Percentiles rank a stretch among this genome's conserved stretches.
Conservation (phyloP, 2,888 invertebrate species). For the Drosophila borealis region DNA sequence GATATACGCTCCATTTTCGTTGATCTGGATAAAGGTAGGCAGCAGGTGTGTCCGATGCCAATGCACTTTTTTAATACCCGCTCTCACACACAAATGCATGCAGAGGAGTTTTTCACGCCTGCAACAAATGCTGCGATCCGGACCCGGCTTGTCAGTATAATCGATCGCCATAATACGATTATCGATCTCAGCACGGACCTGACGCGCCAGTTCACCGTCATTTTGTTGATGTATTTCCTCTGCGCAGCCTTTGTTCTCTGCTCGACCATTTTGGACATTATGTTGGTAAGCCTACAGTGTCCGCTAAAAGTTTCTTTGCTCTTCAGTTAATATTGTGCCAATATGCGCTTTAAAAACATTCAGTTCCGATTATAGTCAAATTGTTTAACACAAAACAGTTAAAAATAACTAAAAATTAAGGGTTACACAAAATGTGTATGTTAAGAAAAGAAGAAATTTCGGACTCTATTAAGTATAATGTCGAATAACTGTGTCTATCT, state of each 20-base stretch:
- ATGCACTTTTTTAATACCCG: background rate
- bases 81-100: background rate
- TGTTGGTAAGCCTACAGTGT: conserved; percentile 75
- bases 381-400: too few relatives aligned
- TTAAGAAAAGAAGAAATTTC: too few relatives aligned
- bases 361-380: too few relatives aligned
- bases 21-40: conserved; percentile 65
- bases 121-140: conserved; percentile 70
- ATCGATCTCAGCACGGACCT: conserved; percentile 83
- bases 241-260: conserved; percentile 83
- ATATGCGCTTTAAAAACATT: too few relatives aligned
- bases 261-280: conserved; percentile 82
- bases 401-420: too few relatives aligned
- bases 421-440: too few relatives aligned
- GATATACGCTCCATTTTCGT: conserved; percentile 75
- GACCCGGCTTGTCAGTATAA: conserved; percentile 61
- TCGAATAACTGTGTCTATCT: too few relatives aligned
- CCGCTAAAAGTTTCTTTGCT: background rate
- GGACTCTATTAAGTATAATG: too few relatives aligned
- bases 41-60: too few relatives aligned
- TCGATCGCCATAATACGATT: conserved; percentile 81
- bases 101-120: conserved; percentile 58
- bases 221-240: conserved; percentile 83
- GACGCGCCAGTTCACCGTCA: conserved; percentile 75
- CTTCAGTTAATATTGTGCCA: too few relatives aligned